Evolutionary conservation across 2,797 vertebrate genomes (phyloP).

Genomic region (Borostomias antarcticus): DNA sequence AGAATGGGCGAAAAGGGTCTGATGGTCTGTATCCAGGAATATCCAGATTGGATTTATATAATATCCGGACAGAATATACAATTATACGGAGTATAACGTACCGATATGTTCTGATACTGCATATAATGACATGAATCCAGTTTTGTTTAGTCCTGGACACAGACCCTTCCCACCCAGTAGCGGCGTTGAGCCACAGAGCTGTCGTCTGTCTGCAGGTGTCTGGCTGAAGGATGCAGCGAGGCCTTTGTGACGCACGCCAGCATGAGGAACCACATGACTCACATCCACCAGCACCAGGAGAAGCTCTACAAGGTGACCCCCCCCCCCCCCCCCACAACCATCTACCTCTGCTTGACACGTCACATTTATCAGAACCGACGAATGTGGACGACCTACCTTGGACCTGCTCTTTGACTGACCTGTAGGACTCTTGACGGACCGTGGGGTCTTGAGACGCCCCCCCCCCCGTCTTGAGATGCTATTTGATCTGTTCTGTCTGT

Average conservation of each 20-base stretch:
- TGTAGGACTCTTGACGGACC: not conserved
- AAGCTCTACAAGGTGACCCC: slow-evolving; percentile 78
- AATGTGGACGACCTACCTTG: no score
- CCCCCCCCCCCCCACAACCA: not conserved
- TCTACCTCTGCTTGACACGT: not conserved
- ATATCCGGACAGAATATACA: no score
- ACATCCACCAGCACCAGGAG: slow-evolving; percentile 78
- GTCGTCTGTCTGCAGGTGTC: slow-evolving; percentile 78
- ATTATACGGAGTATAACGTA: no score
- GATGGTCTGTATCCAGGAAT: no score
- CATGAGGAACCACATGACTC: slow-evolving; percentile 85
- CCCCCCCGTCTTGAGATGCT: not conserved
- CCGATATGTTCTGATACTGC: no score
- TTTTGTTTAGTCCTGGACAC: no score
- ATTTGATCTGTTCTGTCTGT: not conserved
- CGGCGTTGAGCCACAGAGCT: no score
- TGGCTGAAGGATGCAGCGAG: slow-evolving; percentile 74
- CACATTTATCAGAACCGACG: no score
- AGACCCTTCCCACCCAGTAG: no score
- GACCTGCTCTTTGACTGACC: not conserved
- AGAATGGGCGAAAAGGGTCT: no score
- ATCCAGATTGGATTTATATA: no score
- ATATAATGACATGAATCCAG: no score
- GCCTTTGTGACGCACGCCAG: slow-evolving; percentile 81
- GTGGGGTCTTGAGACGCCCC: not conserved